phyloP scores from a whole-genome alignment of 2,888 invertebrate genomes.

The Eudemis profundana region DNA sequence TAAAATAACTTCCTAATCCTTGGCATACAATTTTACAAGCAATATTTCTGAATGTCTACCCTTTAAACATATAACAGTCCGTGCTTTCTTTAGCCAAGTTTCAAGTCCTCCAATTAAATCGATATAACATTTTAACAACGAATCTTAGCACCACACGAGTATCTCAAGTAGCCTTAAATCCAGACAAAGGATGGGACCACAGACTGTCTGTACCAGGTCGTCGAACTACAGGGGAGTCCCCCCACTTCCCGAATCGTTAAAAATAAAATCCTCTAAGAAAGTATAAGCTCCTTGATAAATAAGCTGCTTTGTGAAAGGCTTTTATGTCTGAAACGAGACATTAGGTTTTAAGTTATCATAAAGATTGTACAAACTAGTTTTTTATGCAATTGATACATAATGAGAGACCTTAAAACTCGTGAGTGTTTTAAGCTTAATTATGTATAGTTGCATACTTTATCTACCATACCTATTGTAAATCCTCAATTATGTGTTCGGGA shows the following conservation, averaged over 20 bases:
- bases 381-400: too few relatives aligned
- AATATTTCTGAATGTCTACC: too few relatives aligned
- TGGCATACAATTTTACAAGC: too few relatives aligned
- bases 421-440: too few relatives aligned
- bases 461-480: too few relatives aligned
- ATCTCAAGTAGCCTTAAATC: slow-evolving; percentile 49
- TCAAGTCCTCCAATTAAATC: background rate
- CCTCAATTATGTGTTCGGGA: too few relatives aligned
- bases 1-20: too few relatives aligned
- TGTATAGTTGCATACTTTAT: too few relatives aligned
- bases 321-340: slow-evolving; percentile 30
- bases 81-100: background rate
- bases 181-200: slow-evolving; percentile 50
- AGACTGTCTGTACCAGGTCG: slow-evolving; percentile 55
- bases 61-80: too few relatives aligned
- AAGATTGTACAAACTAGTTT: slow-evolving; percentile 14
- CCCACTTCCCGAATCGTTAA: slow-evolving; percentile 53
- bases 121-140: background rate
- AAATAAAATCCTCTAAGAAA: slow-evolving; percentile 50
- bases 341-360: slow-evolving; percentile 20
- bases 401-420: too few relatives aligned
- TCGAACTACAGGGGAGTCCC: slow-evolving; percentile 49
- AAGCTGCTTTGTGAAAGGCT: slow-evolving; percentile 35
- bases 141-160: background rate
- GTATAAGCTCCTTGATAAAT: slow-evolving; percentile 42